These are phyloP conservation scores for Lepetodrilus schrolli DNA, from an alignment of 2,888 invertebrate genomes.

Conservation along the genomic window DNA sequence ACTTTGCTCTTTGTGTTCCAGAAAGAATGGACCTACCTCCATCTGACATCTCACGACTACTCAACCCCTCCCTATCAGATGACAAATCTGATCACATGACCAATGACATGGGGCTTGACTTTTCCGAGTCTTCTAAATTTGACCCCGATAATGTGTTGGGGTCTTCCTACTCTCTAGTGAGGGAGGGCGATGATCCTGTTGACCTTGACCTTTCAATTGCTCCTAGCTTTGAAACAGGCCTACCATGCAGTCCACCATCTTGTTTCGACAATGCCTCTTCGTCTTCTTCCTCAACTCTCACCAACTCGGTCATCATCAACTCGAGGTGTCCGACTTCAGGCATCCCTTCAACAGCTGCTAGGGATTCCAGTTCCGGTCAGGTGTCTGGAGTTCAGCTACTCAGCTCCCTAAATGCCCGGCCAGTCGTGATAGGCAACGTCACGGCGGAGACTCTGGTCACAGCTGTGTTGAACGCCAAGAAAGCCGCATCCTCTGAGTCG, in stretches of 20 bases:
- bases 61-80: conserved; percentile 29
- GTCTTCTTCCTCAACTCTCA: not conserved
- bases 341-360: not conserved
- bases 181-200: not conserved
- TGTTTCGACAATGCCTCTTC: not conserved
- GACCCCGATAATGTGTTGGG: conserved; percentile 11
- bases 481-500: not conserved
- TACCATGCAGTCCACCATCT: conserved; percentile 9
- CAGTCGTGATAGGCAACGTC: conserved; percentile 4
- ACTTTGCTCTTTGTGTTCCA: too few relatives aligned
- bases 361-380: not conserved
- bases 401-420: not conserved
- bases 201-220: conserved; percentile 8
- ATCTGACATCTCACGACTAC: conserved; percentile 20
- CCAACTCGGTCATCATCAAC: not conserved
- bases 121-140: conserved; percentile 24
- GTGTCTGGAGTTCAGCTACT: not conserved
- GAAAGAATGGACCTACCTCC: not conserved
- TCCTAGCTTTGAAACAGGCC: conserved; percentile 5
- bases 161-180: not conserved
- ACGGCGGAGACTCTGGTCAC: not conserved
- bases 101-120: conserved; percentile 13
- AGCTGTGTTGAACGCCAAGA: conserved; percentile 9
- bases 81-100: conserved; percentile 19
- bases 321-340: not conserved